Conservation (phyloP, 2,113 vertebrate genomes). For the Benitochromis conjunctus region DNA sequence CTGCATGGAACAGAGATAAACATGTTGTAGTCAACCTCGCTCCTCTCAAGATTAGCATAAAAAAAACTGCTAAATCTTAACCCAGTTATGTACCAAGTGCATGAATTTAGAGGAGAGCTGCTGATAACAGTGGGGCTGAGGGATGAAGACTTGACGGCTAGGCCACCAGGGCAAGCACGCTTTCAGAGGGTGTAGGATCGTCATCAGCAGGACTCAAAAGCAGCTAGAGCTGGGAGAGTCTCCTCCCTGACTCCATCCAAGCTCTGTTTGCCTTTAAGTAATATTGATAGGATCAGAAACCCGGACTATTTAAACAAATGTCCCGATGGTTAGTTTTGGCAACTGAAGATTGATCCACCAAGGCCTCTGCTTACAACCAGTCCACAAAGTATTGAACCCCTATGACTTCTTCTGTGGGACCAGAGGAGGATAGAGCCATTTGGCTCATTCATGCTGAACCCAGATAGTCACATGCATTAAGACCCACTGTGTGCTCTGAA, state of each 20-base stretch:
- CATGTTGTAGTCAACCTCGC: background rate
- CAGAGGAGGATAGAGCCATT: background rate
- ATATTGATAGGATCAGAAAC: background rate
- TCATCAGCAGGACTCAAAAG: background rate
- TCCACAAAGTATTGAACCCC: background rate
- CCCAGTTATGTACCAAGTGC: background rate
- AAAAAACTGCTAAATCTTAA: background rate
- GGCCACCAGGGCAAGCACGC: background rate
- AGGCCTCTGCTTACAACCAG: background rate
- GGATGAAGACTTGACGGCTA: background rate
- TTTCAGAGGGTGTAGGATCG: background rate
- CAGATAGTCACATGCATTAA: background rate
- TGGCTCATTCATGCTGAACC: background rate
- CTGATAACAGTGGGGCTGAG: background rate
- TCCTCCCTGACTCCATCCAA: background rate
- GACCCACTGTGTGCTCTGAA: background rate
- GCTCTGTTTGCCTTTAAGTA: background rate
- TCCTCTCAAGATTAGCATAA: background rate
- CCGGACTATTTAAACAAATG: background rate
- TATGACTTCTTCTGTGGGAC: background rate
- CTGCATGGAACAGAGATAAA: background rate
- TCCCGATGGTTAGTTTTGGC: background rate
- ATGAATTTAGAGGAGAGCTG: background rate
- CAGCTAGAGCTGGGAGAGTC: background rate
- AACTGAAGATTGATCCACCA: background rate